Evolutionary conservation across 2,888 invertebrate genomes (phyloP).

Genomic region (Thysanoteuthis rhombus): DNA sequence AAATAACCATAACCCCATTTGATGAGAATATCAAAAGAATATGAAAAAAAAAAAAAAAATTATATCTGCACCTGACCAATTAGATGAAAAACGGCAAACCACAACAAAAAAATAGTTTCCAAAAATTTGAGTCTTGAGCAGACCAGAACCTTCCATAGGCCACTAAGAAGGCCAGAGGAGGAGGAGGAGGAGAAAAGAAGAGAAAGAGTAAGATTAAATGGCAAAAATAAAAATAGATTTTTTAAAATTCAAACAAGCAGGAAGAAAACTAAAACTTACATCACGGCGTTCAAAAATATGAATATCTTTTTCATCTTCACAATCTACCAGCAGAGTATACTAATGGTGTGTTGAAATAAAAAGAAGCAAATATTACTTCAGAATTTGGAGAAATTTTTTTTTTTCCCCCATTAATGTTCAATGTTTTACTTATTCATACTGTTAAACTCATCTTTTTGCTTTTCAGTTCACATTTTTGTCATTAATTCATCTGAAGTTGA

Average conservation of each 20-base stretch:
- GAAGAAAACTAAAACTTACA: constrained; percentile 12
- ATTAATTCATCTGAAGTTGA: not conserved
- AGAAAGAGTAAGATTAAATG: not conserved
- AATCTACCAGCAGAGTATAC: not conserved
- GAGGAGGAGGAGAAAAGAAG: not conserved
- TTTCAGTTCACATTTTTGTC: not conserved
- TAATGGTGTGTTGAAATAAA: constrained; percentile 14
- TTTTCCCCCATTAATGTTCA: not conserved
- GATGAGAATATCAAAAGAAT: not conserved
- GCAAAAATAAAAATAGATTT: not conserved
- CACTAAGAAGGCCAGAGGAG: not conserved
- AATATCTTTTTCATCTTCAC: not conserved
- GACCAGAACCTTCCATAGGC: not conserved
- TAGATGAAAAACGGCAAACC: not conserved
- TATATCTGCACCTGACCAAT: not conserved
- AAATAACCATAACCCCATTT: not conserved
- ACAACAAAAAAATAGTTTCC: not conserved
- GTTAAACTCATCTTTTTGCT: not conserved
- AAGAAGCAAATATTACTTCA: not conserved
- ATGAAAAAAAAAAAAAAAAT: not conserved
- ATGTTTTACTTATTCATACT: not conserved
- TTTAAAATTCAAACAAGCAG: not conserved
- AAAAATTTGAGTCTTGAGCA: not conserved
- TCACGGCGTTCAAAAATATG: not conserved
- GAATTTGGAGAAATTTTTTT: not conserved